These are phyloP conservation scores for Myrmecobius fasciatus DNA, from an alignment of 2,113 vertebrate species.

Conservation along the genomic window DNA sequence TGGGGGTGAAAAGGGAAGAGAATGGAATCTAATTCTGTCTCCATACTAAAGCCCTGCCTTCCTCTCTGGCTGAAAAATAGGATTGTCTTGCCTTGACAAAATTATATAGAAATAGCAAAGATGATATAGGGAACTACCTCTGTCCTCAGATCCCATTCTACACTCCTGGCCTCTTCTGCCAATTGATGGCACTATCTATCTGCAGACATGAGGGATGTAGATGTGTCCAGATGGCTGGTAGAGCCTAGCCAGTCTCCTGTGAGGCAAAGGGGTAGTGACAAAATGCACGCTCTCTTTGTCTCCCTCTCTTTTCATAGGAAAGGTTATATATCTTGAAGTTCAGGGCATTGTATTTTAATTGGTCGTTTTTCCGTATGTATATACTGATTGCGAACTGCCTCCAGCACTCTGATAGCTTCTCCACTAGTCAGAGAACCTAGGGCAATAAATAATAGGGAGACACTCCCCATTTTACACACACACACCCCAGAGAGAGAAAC, in stretches of 20 bases:
- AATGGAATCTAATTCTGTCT: not conserved
- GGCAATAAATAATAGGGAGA: not conserved
- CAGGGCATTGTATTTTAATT: not conserved
- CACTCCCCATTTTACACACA: not conserved
- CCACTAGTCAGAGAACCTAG: not conserved
- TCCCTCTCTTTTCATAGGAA: not conserved
- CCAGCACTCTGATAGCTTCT: not conserved
- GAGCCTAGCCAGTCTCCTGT: not conserved
- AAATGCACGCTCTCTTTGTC: not conserved
- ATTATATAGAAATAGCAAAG: not conserved
- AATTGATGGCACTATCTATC: not conserved
- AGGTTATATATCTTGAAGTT: not conserved
- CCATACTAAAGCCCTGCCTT: not conserved
- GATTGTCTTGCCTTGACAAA: not conserved
- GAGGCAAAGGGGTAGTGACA: not conserved
- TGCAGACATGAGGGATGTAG: not conserved
- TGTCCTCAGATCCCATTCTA: not conserved
- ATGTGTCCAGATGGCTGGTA: not conserved
- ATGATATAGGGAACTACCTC: not conserved
- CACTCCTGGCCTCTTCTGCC: not conserved
- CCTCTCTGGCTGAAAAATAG: not conserved
- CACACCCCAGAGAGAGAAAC: too few species aligned
- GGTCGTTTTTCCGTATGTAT: not conserved
- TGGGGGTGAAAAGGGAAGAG: not conserved
- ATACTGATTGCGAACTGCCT: not conserved